Conservation (phyloP, 2,888 invertebrate genomes). For the Capitulum mitella region DNA sequence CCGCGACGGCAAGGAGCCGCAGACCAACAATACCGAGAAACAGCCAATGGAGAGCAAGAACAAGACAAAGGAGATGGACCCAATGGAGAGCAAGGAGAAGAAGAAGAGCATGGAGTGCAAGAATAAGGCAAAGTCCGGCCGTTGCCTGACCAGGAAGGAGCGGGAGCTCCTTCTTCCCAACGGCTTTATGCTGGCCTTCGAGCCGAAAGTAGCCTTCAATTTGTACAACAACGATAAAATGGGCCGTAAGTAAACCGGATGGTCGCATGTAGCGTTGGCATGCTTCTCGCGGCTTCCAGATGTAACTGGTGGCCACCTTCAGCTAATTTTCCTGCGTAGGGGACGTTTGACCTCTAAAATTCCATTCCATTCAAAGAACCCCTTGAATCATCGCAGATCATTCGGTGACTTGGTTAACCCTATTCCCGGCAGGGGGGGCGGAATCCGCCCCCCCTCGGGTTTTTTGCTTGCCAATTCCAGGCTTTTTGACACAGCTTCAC, state of each 20-base stretch:
- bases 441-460: too few species aligned
- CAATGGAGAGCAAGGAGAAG: not conserved
- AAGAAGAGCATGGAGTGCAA: not conserved
- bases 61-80: not conserved
- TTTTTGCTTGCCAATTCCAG: too few species aligned
- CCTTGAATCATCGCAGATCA: too few species aligned
- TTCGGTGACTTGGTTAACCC: too few species aligned
- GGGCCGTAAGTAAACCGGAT: not conserved
- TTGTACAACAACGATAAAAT: not conserved
- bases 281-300: too few species aligned
- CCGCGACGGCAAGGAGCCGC: not conserved
- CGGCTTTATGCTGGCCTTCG: not conserved
- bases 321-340: too few species aligned
- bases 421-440: too few species aligned
- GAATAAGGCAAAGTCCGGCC: not conserved
- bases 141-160: not conserved
- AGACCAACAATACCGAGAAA: not conserved
- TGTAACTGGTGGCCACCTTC: too few species aligned
- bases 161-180: slow-evolving; percentile 4
- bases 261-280: not conserved
- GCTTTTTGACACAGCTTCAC: too few species aligned
- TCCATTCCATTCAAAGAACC: too few species aligned
- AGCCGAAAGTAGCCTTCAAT: slow-evolving; percentile 1
- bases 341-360: too few species aligned
- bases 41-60: not conserved